Conservation (phyloP, 2,888 invertebrate genomes). For the Eledone cirrhosa region DNA sequence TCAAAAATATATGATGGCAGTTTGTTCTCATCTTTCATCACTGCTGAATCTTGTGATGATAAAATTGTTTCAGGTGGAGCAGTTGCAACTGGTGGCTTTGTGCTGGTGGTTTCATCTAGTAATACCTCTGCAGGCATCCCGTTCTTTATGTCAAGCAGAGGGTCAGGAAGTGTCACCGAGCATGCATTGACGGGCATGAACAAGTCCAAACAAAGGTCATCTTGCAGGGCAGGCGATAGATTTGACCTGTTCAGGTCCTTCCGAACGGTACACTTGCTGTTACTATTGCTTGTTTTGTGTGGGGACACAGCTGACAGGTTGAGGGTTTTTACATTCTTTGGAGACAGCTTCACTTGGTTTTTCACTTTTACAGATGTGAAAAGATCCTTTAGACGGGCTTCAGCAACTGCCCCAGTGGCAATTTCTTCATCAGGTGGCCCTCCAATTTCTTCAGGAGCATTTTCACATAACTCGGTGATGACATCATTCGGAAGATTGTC, state of each 20-base stretch:
- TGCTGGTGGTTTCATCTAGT: conserved; percentile 16
- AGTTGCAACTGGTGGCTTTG: not conserved
- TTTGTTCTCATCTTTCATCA: not conserved
- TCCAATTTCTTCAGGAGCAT: not conserved
- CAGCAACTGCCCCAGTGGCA: not conserved
- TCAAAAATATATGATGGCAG: conserved; percentile 18
- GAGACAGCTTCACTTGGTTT: not conserved
- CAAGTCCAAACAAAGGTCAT: not conserved
- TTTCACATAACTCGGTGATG: not conserved
- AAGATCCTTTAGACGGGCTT: not conserved
- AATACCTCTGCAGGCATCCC: conserved; percentile 15
- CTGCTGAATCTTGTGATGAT: not conserved
- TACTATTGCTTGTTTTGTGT: not conserved
- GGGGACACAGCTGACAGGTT: not conserved
- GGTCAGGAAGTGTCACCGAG: conserved; percentile 4
- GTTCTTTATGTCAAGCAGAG: not conserved
- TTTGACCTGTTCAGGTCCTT: not conserved
- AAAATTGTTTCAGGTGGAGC: not conserved
- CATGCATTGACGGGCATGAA: conserved; percentile 16
- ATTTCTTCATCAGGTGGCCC: not conserved
- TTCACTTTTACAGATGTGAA: not conserved
- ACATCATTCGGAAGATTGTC: not conserved
- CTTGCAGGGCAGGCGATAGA: not conserved
- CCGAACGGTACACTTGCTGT: not conserved
- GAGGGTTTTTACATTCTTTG: not conserved